Evolutionary conservation across 2,888 invertebrate species (phyloP).

Genomic region (Phania funesta): DNA sequence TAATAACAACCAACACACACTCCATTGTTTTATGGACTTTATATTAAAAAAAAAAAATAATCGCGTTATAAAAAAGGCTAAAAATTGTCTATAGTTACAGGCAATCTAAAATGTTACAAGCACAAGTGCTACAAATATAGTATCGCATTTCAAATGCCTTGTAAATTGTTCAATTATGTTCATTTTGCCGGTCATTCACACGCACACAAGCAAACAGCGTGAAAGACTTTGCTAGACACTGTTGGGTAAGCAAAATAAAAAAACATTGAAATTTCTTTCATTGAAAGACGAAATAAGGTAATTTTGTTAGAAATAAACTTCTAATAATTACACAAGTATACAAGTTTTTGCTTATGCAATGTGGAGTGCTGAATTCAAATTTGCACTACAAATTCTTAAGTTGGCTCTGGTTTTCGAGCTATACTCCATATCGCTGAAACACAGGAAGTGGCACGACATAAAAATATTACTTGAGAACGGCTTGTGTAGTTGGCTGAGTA

Average conservation of each 20-base stretch:
- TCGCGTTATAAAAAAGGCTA: neutral
- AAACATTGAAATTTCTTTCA: neutral
- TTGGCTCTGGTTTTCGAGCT: too few species aligned
- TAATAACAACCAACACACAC: neutral
- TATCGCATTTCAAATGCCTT: slow-evolving; percentile 44
- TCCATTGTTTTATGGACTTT: slow-evolving; percentile 35
- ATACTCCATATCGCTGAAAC: too few species aligned
- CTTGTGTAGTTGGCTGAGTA: too few species aligned
- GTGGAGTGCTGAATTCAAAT: too few species aligned
- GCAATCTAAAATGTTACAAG: slow-evolving; percentile 45
- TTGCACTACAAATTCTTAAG: too few species aligned
- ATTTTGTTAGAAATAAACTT: too few species aligned
- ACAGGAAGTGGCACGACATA: too few species aligned
- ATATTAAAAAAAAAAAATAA: neutral
- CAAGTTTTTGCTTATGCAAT: too few species aligned
- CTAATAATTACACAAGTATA: too few species aligned
- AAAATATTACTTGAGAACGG: too few species aligned
- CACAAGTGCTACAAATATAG: slow-evolving; percentile 44
- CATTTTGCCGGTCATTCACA: slow-evolving; percentile 54
- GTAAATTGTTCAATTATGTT: slow-evolving; percentile 57
- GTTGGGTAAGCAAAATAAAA: neutral
- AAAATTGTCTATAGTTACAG: slow-evolving; percentile 49
- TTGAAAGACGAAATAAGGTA: neutral
- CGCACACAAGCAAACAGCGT: neutral
- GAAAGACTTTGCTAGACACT: too few species aligned